Conservation (phyloP, 2,797 vertebrate genomes). For the Gambelia wislizenii region DNA sequence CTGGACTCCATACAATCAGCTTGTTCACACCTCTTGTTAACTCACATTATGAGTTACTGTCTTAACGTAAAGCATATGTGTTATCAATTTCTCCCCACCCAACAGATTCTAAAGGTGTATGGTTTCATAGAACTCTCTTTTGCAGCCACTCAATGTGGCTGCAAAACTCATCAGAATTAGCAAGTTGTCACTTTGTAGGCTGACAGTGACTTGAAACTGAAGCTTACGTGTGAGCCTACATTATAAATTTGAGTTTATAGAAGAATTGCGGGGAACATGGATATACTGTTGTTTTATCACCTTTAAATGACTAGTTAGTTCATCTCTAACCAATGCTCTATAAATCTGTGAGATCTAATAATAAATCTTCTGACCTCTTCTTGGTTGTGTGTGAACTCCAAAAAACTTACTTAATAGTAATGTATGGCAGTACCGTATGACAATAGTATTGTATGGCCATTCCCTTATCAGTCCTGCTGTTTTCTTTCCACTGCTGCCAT, state of each 20-base stretch:
- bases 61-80: constrained; percentile 13
- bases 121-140: background rate
- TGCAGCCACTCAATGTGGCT: background rate
- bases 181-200: background rate
- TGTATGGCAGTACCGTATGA: too few relatives aligned
- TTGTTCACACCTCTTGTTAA: constrained; percentile 1
- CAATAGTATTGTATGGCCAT: background rate
- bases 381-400: background rate
- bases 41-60: background rate
- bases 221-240: background rate
- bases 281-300: constrained; percentile 1
- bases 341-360: constrained; percentile 16
- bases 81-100: background rate
- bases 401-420: background rate
- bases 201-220: background rate
- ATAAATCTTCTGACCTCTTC: constrained; percentile 33
- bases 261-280: background rate
- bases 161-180: background rate
- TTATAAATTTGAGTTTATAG: background rate
- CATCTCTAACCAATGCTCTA: constrained; percentile 22
- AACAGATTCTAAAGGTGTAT: background rate
- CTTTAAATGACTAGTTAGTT: background rate
- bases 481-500: constrained; percentile 23
- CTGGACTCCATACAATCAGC: background rate
- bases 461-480: background rate